Percentiles rank a stretch among this genome's conserved stretches.
phyloP scores from a whole-genome alignment of 2,113 vertebrate species.

The Serilophus lunatus region DNA sequence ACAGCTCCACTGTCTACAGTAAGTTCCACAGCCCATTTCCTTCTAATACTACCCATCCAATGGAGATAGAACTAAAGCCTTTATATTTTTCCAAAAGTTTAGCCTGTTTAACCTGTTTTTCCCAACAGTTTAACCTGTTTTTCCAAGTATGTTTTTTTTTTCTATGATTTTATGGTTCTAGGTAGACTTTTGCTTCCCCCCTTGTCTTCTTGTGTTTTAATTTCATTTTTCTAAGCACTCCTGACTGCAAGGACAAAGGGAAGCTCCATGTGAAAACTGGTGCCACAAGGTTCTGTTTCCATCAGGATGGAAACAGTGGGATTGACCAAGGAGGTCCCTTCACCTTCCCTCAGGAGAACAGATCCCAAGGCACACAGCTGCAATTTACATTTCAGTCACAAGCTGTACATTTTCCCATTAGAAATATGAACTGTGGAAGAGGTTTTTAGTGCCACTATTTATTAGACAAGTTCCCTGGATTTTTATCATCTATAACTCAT shows the following conservation, averaged over 20 bases:
- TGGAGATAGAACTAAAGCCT: neutral
- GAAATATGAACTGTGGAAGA: slow-evolving; percentile 48
- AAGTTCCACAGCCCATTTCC: neutral
- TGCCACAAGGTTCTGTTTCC: neutral
- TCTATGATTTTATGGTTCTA: neutral
- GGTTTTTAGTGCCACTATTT: slow-evolving; percentile 56
- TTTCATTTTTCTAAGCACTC: neutral
- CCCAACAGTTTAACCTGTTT: neutral
- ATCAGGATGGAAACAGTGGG: neutral
- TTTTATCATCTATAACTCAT: slow-evolving; percentile 62
- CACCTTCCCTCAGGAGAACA: neutral
- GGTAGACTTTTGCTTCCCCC: neutral
- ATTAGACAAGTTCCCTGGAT: slow-evolving; percentile 55
- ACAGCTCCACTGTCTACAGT: neutral
- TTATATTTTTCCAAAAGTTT: neutral
- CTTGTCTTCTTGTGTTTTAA: neutral
- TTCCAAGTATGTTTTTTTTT: neutral
- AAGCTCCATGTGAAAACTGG: neutral
- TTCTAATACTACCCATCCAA: neutral
- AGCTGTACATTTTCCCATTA: neutral
- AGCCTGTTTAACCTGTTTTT: neutral
- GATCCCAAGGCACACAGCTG: neutral
- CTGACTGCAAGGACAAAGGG: neutral
- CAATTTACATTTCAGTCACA: slow-evolving; percentile 34
- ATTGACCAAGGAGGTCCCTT: neutral